A percentile compares a stretch with the other conserved stretches of the same genome.
Conservation (phyloP, 2,888 invertebrate species). For the Pyrochroa serraticornis region DNA sequence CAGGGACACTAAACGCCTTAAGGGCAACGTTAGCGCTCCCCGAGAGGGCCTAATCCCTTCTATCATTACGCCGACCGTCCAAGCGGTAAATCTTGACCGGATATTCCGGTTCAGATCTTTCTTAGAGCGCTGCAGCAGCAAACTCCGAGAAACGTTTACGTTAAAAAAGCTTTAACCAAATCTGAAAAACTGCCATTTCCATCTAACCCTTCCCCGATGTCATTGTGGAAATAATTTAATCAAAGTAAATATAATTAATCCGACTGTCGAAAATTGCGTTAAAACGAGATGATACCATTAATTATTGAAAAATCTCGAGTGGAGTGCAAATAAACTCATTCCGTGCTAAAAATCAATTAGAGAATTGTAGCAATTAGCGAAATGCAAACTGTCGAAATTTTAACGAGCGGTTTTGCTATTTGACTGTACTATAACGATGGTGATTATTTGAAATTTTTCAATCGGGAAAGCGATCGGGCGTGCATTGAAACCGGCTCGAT, state of each 20-base stretch:
- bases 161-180: neutral
- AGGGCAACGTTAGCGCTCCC: slow-evolving; percentile 45
- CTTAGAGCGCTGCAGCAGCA: slow-evolving; percentile 10
- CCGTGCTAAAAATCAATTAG: slow-evolving; percentile 21
- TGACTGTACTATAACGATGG: neutral
- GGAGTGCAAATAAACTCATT: slow-evolving; percentile 12
- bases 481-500: too few species aligned
- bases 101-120: slow-evolving; percentile 38
- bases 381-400: slow-evolving; percentile 19
- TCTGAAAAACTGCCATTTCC: neutral
- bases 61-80: slow-evolving; percentile 47
- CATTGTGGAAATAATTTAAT: slow-evolving; percentile 15
- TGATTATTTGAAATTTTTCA: neutral
- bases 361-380: slow-evolving; percentile 21
- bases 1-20: slow-evolving; percentile 48
- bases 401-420: slow-evolving; percentile 12
- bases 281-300: slow-evolving; percentile 10
- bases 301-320: slow-evolving; percentile 22
- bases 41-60: slow-evolving; percentile 47
- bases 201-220: neutral
- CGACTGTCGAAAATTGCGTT: slow-evolving; percentile 3
- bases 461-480: too few species aligned
- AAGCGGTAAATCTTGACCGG: slow-evolving; percentile 43
- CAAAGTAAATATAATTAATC: slow-evolving; percentile 22
- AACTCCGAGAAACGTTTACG: neutral